Conservation (phyloP, 2,888 invertebrate species). For the Nineta flava region DNA sequence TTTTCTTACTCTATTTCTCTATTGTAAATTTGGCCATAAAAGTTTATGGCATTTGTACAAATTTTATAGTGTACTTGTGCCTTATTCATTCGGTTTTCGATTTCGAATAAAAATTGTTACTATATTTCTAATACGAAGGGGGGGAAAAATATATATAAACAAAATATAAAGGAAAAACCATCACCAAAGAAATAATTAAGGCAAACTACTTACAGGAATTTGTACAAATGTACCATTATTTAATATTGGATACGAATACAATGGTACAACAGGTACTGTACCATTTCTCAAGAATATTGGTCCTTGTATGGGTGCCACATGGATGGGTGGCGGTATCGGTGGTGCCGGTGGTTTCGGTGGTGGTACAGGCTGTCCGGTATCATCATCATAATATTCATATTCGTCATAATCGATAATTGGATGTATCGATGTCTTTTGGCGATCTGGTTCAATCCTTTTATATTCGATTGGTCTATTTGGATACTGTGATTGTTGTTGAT, state of each 20-base stretch:
- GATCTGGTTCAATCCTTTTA: constrained; percentile 34
- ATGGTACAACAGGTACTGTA: constrained; percentile 71
- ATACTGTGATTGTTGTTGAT: constrained; percentile 19
- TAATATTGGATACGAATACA: constrained; percentile 69
- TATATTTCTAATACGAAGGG: too few relatives aligned
- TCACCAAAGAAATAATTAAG: too few relatives aligned
- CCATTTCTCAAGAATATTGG: constrained; percentile 78
- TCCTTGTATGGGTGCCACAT: constrained; percentile 73
- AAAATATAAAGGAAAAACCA: too few relatives aligned
- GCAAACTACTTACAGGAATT: constrained; percentile 61
- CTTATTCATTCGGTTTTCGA: too few relatives aligned
- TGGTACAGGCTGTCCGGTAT: constrained; percentile 12
- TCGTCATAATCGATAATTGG: constrained; percentile 57
- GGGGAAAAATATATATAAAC: too few relatives aligned
- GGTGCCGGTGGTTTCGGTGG: constrained; percentile 27
- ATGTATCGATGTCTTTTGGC: constrained; percentile 42
- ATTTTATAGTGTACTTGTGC: too few relatives aligned
- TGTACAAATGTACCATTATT: constrained; percentile 78
- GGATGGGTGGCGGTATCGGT: constrained; percentile 14
- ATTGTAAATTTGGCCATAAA: too few relatives aligned
- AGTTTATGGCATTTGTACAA: too few relatives aligned
- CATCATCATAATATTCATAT: constrained; percentile 44
- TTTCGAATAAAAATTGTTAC: too few relatives aligned
- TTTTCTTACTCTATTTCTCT: too few relatives aligned
- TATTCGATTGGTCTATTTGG: constrained; percentile 51